Conservation (phyloP, 2,113 vertebrate genomes). For the Pandion haliaetus region DNA sequence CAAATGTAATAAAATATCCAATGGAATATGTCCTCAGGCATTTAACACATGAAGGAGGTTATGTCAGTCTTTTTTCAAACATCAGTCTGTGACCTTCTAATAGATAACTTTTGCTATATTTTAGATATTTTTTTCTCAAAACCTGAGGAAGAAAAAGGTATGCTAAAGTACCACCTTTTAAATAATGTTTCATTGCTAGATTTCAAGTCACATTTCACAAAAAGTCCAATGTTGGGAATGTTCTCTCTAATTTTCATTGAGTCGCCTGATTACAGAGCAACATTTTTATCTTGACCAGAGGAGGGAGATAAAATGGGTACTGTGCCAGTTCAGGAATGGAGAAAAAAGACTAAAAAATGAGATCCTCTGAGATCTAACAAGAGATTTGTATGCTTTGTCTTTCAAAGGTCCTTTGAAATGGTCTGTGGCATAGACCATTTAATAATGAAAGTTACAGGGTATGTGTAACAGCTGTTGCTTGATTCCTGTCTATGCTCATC, state of each 20-base stretch:
- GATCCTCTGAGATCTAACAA: not conserved
- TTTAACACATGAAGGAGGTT: not conserved
- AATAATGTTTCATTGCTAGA: not conserved
- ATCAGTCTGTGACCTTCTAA: not conserved
- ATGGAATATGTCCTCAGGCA: not conserved
- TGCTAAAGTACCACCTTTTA: not conserved
- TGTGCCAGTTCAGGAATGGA: not conserved
- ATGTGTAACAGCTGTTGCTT: not conserved
- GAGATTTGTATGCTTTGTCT: not conserved
- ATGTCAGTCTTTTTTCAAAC: not conserved
- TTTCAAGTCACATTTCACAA: not conserved
- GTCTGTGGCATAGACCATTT: not conserved
- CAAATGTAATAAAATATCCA: not conserved
- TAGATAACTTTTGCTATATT: not conserved
- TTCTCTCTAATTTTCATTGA: not conserved
- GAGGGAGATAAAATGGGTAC: not conserved
- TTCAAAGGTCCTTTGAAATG: not conserved
- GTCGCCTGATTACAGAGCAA: not conserved
- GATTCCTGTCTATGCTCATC: not conserved
- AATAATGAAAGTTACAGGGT: not conserved
- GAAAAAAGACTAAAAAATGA: not conserved
- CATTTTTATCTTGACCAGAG: not conserved
- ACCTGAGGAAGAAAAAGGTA: not conserved
- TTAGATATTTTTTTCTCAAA: not conserved
- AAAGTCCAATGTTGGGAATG: not conserved